Evolutionary conservation across 2,113 vertebrate species (phyloP).

Genomic region (Columba livia): DNA sequence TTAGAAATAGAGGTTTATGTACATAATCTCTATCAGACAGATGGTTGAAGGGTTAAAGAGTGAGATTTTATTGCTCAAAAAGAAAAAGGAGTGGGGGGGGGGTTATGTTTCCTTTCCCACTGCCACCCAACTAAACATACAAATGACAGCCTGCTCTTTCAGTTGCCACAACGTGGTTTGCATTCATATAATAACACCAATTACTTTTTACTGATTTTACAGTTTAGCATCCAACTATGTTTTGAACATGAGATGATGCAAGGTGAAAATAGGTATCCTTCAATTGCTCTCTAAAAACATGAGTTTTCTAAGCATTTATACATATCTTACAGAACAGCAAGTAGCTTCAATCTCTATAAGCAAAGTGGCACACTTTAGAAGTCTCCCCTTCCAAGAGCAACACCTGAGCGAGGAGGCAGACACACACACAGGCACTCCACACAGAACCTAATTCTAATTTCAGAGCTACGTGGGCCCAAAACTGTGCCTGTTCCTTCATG

Average conservation of each 20-base stretch:
- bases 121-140: background rate
- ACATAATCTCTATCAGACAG: background rate
- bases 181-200: background rate
- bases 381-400: background rate
- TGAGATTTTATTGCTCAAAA: background rate
- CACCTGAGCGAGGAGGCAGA: background rate
- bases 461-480: background rate
- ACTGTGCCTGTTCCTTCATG: background rate
- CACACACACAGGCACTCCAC: background rate
- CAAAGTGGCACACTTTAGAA: rapidly evolving
- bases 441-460: slow-evolving; percentile 1
- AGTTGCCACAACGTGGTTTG: background rate
- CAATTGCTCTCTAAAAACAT: background rate
- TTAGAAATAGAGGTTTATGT: background rate
- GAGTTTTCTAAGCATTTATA: background rate
- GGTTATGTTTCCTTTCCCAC: background rate
- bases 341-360: background rate
- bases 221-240: background rate
- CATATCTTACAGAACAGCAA: background rate
- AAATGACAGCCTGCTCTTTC: background rate
- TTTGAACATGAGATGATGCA: background rate
- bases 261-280: background rate
- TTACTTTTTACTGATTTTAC: background rate
- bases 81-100: rapidly evolving
- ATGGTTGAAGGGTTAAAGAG: background rate